A percentile compares a stretch with the other conserved stretches of the same genome.
Evolutionary conservation across 2,113 vertebrate species (phyloP).

Genomic region (Perca schrenkii): DNA sequence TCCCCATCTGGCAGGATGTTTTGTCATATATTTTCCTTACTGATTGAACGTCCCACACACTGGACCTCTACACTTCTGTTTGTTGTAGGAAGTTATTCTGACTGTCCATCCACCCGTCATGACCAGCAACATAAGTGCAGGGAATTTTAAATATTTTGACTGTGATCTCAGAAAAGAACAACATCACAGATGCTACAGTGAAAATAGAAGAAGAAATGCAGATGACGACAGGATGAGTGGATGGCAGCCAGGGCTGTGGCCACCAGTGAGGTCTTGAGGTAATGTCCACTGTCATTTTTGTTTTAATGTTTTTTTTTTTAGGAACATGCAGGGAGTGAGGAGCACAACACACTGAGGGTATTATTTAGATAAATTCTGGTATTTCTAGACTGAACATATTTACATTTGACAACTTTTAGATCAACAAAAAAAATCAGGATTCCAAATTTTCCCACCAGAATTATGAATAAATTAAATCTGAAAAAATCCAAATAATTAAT

Average conservation of each 20-base stretch:
- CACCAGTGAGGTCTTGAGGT: neutral
- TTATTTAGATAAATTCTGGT: neutral
- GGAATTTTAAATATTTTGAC: neutral
- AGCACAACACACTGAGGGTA: neutral
- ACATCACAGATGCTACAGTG: neutral
- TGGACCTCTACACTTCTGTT: neutral
- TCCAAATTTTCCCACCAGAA: neutral
- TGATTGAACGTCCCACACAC: slow-evolving; percentile 27
- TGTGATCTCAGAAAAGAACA: neutral
- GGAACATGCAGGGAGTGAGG: neutral
- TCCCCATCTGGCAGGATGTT: slow-evolving; percentile 7
- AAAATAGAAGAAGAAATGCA: neutral
- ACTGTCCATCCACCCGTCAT: slow-evolving; percentile 11
- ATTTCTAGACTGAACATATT: neutral
- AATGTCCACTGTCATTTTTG: too few species aligned
- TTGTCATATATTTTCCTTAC: neutral
- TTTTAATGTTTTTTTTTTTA: neutral
- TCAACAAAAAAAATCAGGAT: neutral
- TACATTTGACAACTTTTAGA: neutral
- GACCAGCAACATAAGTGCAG: neutral
- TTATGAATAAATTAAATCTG: neutral
- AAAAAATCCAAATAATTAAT: neutral
- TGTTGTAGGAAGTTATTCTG: neutral
- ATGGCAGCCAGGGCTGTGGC: too few species aligned
- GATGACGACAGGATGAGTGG: neutral